These are phyloP conservation scores for Castor canadensis DNA, from an alignment of 2,113 vertebrate genomes.

Conservation along the genomic window DNA sequence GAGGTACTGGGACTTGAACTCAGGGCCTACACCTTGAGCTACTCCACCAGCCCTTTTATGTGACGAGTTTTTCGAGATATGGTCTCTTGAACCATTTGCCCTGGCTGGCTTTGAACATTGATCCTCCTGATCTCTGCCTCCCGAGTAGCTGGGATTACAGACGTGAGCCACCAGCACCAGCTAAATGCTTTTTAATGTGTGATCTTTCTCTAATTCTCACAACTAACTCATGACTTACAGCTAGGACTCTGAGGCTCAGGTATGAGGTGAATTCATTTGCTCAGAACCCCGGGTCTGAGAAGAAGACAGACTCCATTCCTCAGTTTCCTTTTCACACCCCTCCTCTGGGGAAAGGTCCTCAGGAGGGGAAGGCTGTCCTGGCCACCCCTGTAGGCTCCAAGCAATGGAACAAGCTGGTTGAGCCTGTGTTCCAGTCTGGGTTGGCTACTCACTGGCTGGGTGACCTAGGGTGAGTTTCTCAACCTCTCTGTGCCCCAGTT, in stretches of 20 bases:
- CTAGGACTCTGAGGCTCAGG: background rate
- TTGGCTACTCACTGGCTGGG: conserved; percentile 56
- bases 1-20: too few relatives aligned
- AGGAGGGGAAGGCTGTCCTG: background rate
- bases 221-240: too few relatives aligned
- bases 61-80: too few relatives aligned
- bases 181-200: too few relatives aligned
- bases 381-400: background rate
- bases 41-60: too few relatives aligned
- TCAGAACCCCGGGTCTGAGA: background rate
- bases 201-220: too few relatives aligned
- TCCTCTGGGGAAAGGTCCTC: background rate
- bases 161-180: too few relatives aligned
- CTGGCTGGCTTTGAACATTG: too few relatives aligned
- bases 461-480: conserved; percentile 62
- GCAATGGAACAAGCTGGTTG: background rate
- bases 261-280: background rate
- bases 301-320: background rate
- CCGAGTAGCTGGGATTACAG: too few relatives aligned
- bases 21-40: too few relatives aligned
- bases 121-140: too few relatives aligned
- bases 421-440: background rate
- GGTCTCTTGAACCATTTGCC: too few relatives aligned
- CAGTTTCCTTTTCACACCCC: background rate
- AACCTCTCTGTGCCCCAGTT: conserved; percentile 74